Percentiles rank a stretch among this genome's conserved stretches.
These are phyloP conservation scores for Aelia acuminata DNA, from an alignment of 2,888 invertebrate species.

Conservation along the genomic window DNA sequence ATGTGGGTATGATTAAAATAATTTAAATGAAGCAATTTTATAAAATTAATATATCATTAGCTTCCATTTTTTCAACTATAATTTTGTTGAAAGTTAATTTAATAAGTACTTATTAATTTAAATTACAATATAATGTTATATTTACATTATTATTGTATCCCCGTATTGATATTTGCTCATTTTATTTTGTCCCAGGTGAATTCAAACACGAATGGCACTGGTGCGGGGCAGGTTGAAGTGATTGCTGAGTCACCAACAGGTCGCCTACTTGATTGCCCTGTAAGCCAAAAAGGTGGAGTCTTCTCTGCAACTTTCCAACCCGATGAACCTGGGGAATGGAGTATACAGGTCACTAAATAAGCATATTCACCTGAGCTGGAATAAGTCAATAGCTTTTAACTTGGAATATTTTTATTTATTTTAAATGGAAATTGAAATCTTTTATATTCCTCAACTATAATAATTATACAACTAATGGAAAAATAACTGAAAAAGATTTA, in stretches of 20 bases:
- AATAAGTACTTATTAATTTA: background rate
- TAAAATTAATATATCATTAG: background rate
- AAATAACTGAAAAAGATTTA: background rate
- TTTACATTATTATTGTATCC: background rate
- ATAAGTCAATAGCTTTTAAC: background rate
- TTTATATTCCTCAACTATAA: no score
- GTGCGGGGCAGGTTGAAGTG: constrained; percentile 87
- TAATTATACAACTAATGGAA: background rate
- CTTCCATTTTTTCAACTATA: background rate
- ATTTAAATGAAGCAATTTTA: background rate
- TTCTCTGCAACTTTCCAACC: constrained; percentile 98
- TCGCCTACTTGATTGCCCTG: constrained; percentile 83
- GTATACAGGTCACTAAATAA: constrained; percentile 84
- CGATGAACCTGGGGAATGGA: constrained; percentile 97
- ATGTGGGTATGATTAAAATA: background rate
- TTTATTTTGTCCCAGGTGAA: constrained; percentile 67
- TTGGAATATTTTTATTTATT: background rate
- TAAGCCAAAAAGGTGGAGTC: constrained; percentile 85
- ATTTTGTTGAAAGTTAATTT: background rate
- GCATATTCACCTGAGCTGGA: background rate
- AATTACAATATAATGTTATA: background rate
- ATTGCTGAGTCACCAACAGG: constrained; percentile 94
- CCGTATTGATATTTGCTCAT: background rate
- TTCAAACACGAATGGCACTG: constrained; percentile 75
- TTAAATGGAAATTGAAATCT: no score